These are phyloP conservation scores for Miichthys miiuy DNA, from an alignment of 2,797 vertebrate species.

Conservation along the genomic window DNA sequence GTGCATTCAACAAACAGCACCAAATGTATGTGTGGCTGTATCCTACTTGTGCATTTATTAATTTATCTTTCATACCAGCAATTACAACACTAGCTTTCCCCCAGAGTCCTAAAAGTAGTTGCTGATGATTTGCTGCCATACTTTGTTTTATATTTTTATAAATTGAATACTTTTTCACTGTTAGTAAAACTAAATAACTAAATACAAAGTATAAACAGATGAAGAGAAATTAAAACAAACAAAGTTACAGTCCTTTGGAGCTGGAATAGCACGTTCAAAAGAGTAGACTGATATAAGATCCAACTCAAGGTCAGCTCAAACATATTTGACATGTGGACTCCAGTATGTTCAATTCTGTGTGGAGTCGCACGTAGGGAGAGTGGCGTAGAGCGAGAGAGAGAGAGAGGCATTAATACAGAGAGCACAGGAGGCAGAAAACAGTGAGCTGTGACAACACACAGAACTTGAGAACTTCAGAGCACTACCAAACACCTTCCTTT, in stretches of 20 bases:
- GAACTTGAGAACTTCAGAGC: conserved; percentile 38
- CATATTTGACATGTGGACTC: neutral
- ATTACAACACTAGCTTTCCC: no score
- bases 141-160: neutral
- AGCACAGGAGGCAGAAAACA: conserved; percentile 27
- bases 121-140: neutral
- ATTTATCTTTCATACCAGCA: no score
- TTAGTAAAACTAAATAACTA: neutral
- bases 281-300: neutral
- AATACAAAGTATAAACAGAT: no score
- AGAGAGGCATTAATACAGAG: conserved; percentile 9
- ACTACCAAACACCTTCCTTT: conserved; percentile 40
- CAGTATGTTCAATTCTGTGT: conserved; percentile 3
- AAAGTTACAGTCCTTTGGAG: neutral
- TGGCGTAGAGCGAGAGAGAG: neutral
- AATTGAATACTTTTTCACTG: neutral
- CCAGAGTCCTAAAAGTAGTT: no score
- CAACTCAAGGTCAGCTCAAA: conserved; percentile 5
- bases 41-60: no score
- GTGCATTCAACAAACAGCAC: no score
- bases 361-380: conserved; percentile 9
- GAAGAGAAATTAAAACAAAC: no score
- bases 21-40: no score
- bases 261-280: neutral
- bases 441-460: conserved; percentile 16